phyloP scores from a whole-genome alignment of 2,888 invertebrate species.

The Nemotelus pantherinus region DNA sequence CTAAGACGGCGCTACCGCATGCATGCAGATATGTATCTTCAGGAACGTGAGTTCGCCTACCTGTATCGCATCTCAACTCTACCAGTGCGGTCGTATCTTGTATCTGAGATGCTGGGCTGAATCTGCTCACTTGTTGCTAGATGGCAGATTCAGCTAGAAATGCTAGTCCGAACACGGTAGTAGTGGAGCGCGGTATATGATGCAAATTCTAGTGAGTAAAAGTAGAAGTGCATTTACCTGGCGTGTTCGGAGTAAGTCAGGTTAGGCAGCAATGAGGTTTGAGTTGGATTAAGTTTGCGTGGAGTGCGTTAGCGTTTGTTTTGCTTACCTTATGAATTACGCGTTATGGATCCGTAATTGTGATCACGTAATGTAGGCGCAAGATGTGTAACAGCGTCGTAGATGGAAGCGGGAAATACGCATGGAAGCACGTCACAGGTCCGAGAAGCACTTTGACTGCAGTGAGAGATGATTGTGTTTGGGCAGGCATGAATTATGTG shows the following conservation, averaged over 20 bases:
- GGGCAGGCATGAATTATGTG: too few species aligned
- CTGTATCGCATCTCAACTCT: not conserved
- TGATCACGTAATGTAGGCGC: slow-evolving; percentile 19
- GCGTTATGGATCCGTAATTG: not conserved
- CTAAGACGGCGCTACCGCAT: not conserved
- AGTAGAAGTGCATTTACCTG: too few species aligned
- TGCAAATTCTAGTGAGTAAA: too few species aligned
- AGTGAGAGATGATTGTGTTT: too few species aligned
- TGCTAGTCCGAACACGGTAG: too few species aligned
- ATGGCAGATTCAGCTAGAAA: not conserved
- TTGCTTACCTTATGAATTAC: not conserved
- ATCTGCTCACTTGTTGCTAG: slow-evolving; percentile 7
- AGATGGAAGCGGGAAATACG: not conserved
- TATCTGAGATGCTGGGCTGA: not conserved
- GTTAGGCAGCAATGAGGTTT: too few species aligned
- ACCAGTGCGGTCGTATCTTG: not conserved
- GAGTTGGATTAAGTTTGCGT: not conserved
- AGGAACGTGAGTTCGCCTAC: not conserved
- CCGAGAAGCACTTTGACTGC: too few species aligned
- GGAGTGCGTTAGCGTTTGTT: not conserved
- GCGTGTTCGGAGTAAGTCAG: too few species aligned
- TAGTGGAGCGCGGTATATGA: too few species aligned
- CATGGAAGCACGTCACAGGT: not conserved
- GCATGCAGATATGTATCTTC: not conserved
- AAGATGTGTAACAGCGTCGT: slow-evolving; percentile 7